phyloP scores from a whole-genome alignment of 2,888 invertebrate species.

The Volucella zonaria region DNA sequence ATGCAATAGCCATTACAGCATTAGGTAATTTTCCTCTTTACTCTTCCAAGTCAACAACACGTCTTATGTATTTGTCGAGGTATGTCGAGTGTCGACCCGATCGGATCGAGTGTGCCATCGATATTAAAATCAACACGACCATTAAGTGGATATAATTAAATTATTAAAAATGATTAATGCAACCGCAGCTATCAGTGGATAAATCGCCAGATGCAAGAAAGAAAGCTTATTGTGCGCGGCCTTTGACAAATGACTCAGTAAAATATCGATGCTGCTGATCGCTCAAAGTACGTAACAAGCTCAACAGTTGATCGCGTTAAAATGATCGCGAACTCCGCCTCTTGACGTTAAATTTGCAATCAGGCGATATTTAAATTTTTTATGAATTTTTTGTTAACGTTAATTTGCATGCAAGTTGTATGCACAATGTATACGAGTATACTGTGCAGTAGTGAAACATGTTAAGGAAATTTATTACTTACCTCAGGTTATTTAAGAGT shows the following conservation, averaged over 20 bases:
- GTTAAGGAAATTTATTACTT: conserved; percentile 81
- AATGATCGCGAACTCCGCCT: conserved; percentile 53
- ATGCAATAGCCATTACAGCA: conserved; percentile 40
- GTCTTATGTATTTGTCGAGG: conserved; percentile 3
- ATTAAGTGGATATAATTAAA: conserved; percentile 59
- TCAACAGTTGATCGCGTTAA: conserved; percentile 34
- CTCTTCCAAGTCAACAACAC: conserved; percentile 15
- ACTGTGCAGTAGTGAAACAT: not conserved
- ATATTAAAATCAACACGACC: conserved; percentile 53
- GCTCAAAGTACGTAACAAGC: conserved; percentile 48
- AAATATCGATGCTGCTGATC: conserved; percentile 27
- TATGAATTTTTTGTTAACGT: not conserved
- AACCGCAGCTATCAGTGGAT: conserved; percentile 18
- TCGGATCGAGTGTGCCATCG: conserved; percentile 46
- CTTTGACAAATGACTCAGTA: conserved; percentile 11
- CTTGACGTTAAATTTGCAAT: conserved; percentile 39
- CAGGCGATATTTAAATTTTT: conserved; percentile 27
- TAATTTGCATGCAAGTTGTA: conserved; percentile 47
- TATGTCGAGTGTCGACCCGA: conserved; percentile 11
- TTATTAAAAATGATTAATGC: conserved; percentile 55
- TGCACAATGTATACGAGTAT: not conserved
- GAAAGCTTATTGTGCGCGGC: not conserved
- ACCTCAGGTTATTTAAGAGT: conserved; percentile 93
- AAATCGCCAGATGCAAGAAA: conserved; percentile 17
- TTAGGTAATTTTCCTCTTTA: not conserved